Evolutionary conservation across 2,797 vertebrate genomes (phyloP), one percentile per base, ranked within the genome.

Genomic region (Arrhamphus sclerolepis): DNA sequence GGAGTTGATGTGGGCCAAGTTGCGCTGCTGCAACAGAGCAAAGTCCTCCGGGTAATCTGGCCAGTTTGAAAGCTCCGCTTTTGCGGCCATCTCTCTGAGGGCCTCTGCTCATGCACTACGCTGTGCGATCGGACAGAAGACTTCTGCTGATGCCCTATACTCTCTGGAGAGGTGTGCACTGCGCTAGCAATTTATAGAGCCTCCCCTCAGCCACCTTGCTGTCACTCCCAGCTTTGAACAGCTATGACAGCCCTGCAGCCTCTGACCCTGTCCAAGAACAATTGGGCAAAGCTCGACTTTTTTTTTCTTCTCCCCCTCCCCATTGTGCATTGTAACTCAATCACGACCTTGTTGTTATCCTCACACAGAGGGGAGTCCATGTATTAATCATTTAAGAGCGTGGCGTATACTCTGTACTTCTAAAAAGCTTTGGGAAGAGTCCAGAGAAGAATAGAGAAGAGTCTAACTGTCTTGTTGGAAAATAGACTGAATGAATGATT

Each of bases 321-420:
- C 81, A 73, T 90, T 90, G 86, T 89, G 70, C 55, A 74, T 89
- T 90, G 89, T 89, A 88, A 87, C 82, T 88, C 86, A 86, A 87
- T 88, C 88, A 88, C 78, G 63, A 78, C 78, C 60, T 72, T 79
- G 73, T 84, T 82, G 74, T 84, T 80, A 64, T 81, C 60, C 63
- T 26, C 46, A 57, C 77, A 66, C 80, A 76, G 77, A 76, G 59
- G 72, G 70, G 49, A 56, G 53, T 51, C 49, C 7, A 13, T 19
- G 66, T 42, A 89, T 88, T 53, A 85, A 86, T 89, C 75, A 84
- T 87, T 83, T 34, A 88, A 22, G 56, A 82, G 77, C 66, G 38
- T 80, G 67, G 46, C 39, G 11, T 56, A 20, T 59, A 28, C 13
- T 7, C 20, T 50, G 52, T 14, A 39, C 31, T 55, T 66, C 47